phyloP scores from a whole-genome alignment of 2,888 invertebrate genomes.

The Tigriopus californicus region DNA sequence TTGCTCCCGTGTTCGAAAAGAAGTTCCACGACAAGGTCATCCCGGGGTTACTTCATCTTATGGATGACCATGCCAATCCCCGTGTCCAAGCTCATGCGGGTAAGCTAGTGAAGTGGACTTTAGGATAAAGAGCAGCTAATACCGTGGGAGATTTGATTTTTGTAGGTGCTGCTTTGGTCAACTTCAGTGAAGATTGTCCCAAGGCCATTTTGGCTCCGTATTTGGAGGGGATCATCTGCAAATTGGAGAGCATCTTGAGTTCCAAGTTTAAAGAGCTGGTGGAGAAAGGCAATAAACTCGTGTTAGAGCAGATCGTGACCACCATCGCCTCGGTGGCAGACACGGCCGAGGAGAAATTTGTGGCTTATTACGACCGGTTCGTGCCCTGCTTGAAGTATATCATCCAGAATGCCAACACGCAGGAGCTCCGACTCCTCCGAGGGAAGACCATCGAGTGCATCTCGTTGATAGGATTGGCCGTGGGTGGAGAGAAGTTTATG shows the following conservation, averaged over 20 bases:
- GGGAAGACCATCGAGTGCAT: conserved; percentile 99
- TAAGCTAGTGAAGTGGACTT: conserved; percentile 17
- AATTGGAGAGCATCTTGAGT: conserved; percentile 69
- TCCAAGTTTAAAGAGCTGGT: conserved; percentile 86
- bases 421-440: conserved; percentile 69
- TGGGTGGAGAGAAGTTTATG: conserved; percentile 43
- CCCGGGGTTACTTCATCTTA: conserved; percentile 63
- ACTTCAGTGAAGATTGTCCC: conserved; percentile 97
- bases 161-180: conserved; percentile 85
- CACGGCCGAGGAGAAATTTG: conserved; percentile 89
- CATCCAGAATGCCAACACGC: conserved; percentile 73
- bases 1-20: conserved; percentile 88
- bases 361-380: conserved; percentile 80
- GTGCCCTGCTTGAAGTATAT: conserved; percentile 90
- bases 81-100: conserved; percentile 71
- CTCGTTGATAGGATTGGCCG: conserved; percentile 65
- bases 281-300: conserved; percentile 82
- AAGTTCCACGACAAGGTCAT: conserved; percentile 92
- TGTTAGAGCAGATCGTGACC: conserved; percentile 93
- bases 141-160: too few species aligned
- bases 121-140: conserved; percentile 12
- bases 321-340: conserved; percentile 97
- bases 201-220: conserved; percentile 78
- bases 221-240: conserved; percentile 71
- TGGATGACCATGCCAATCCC: conserved; percentile 78